Evolutionary conservation across 2,888 invertebrate genomes (phyloP).

Genomic region (Xestia xanthographa): DNA sequence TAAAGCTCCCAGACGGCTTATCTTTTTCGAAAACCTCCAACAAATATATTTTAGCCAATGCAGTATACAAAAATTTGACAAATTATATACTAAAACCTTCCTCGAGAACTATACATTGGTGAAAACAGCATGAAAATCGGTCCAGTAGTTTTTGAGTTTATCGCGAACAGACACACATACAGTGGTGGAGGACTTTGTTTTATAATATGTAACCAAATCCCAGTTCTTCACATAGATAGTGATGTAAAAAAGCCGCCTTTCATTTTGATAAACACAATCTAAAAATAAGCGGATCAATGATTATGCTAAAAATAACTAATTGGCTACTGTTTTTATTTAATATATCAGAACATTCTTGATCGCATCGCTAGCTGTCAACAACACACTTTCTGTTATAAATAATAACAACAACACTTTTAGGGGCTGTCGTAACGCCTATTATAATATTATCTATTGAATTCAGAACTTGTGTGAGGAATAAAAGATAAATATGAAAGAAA

Average conservation of each 20-base stretch:
- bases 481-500: not conserved
- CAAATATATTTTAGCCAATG: no score
- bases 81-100: no score
- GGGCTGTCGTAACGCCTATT: not conserved
- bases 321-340: constrained; percentile 19
- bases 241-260: not conserved
- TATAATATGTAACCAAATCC: not conserved
- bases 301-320: constrained; percentile 32
- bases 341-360: constrained; percentile 16
- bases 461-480: not conserved
- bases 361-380: constrained; percentile 6
- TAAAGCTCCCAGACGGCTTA: no score
- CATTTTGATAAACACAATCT: constrained; percentile 28
- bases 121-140: no score
- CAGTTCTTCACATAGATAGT: not conserved
- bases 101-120: no score
- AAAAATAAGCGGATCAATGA: constrained; percentile 42
- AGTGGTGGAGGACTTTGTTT: no score
- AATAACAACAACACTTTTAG: constrained; percentile 18
- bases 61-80: no score
- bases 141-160: no score
- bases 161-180: no score
- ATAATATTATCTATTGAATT: not conserved
- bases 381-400: constrained; percentile 3
- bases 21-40: no score